A percentile compares a stretch with the other conserved stretches of the same genome.
These are phyloP conservation scores for Xyrichtys novacula DNA, from an alignment of 2,797 vertebrate species.

Conservation along the genomic window DNA sequence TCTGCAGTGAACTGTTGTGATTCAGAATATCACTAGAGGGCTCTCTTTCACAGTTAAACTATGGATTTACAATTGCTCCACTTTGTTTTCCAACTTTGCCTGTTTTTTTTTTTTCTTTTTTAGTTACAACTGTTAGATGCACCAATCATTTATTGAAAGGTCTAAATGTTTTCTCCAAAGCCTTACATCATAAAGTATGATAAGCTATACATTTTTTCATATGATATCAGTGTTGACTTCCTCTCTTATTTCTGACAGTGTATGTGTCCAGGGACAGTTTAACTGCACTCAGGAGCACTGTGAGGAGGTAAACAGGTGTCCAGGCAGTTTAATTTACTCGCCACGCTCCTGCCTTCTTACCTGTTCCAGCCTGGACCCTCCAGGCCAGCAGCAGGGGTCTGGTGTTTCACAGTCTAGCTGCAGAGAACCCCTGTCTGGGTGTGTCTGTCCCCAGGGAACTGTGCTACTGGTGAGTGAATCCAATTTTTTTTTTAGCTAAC, in stretches of 20 bases:
- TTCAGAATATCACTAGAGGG: neutral
- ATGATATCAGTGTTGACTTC: neutral
- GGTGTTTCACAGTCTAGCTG: conserved; percentile 73
- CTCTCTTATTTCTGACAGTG: conserved; percentile 63
- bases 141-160: no score
- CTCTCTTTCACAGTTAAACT: neutral
- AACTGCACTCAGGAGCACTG: conserved; percentile 85
- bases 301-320: conserved; percentile 81
- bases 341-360: conserved; percentile 89
- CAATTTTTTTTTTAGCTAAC: no score
- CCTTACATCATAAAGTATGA: no score
- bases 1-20: conserved; percentile 5
- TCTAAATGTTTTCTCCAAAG: no score
- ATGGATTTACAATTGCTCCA: no score
- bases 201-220: neutral
- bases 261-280: conserved; percentile 85
- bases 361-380: conserved; percentile 82
- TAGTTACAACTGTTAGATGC: no score
- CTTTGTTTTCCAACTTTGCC: no score
- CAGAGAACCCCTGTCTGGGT: conserved; percentile 82
- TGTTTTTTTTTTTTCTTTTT: no score
- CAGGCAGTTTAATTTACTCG: conserved; percentile 83
- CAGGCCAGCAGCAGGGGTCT: conserved; percentile 70
- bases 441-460: conserved; percentile 88
- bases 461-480: conserved; percentile 86